phyloP scores from a whole-genome alignment of 1,140 invertebrate genomes.

The Belonocnema kinseyi region DNA sequence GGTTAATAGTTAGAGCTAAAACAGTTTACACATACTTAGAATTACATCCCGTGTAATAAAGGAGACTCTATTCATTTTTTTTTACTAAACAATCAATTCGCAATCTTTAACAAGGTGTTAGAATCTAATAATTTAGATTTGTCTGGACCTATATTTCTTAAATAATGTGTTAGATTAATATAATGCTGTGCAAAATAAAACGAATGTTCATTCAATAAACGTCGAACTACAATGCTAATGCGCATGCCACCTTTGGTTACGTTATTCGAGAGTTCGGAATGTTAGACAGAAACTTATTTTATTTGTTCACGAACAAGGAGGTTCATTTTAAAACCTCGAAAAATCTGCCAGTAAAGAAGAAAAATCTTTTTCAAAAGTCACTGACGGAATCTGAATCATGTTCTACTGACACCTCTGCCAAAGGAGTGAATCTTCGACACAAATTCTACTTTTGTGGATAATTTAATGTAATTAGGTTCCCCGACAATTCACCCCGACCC shows the following conservation, averaged over 20 bases:
- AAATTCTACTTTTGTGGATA: background rate
- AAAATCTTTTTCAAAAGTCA: background rate
- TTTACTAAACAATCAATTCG: slow-evolving; percentile 17
- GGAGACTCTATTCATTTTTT: background rate
- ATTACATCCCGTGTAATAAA: slow-evolving; percentile 61
- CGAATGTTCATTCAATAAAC: slow-evolving; percentile 46
- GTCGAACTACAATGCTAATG: background rate
- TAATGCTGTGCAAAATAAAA: slow-evolving; percentile 35
- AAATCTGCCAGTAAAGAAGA: background rate
- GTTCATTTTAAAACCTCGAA: background rate
- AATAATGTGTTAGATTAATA: slow-evolving; percentile 31
- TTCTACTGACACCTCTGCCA: slow-evolving; percentile 2
- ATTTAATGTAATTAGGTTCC: background rate
- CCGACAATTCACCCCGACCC: background rate
- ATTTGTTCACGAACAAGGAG: background rate
- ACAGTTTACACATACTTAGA: slow-evolving; percentile 74
- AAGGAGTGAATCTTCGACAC: background rate
- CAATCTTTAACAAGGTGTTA: background rate
- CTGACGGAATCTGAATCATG: background rate
- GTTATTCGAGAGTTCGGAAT: slow-evolving; percentile 45
- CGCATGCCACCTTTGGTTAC: background rate
- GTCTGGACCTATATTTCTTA: background rate
- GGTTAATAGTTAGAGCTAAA: slow-evolving; percentile 73
- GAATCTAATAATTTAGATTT: background rate
- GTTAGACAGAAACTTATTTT: slow-evolving; percentile 28